Evolutionary conservation across 2,888 invertebrate species (phyloP).

Genomic region (Acleris literana): DNA sequence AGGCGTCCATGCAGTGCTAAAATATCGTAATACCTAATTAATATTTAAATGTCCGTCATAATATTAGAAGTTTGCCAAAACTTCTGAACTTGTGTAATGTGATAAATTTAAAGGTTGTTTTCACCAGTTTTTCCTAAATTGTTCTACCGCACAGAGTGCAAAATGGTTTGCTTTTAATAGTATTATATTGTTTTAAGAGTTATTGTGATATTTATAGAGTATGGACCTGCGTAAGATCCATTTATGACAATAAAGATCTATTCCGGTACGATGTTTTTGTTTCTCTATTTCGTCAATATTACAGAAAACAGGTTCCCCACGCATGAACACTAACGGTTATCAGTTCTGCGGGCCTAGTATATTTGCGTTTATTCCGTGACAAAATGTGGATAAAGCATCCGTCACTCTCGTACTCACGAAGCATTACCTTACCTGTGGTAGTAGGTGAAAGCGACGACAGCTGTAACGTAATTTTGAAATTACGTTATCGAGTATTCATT

Average conservation of each 20-base stretch:
- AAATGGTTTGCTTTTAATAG: constrained; percentile 8
- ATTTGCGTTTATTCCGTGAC: too few relatives aligned
- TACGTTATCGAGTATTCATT: too few relatives aligned
- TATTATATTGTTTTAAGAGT: constrained; percentile 21
- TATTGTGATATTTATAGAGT: constrained; percentile 31
- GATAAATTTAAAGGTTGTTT: constrained; percentile 28
- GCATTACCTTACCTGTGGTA: too few relatives aligned
- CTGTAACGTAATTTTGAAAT: too few relatives aligned
- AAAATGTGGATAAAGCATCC: too few relatives aligned
- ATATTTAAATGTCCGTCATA: background rate
- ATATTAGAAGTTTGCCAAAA: constrained; percentile 14
- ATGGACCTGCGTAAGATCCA: constrained; percentile 29
- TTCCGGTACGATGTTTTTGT: background rate
- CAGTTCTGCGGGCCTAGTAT: too few relatives aligned
- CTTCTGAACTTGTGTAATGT: constrained; percentile 23
- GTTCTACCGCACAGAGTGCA: constrained; percentile 10
- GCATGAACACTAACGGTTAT: too few relatives aligned
- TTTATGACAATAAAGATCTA: constrained; percentile 35
- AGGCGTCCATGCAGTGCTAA: constrained; percentile 24
- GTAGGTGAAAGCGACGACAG: too few relatives aligned
- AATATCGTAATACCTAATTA: background rate
- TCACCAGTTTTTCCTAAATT: constrained; percentile 14
- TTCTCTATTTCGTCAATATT: background rate
- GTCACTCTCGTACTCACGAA: too few relatives aligned
- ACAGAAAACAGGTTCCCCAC: background rate